Base-by-base conservation (phyloP, 2,113 vertebrate genomes). In the Numenius arquata region DNA sequence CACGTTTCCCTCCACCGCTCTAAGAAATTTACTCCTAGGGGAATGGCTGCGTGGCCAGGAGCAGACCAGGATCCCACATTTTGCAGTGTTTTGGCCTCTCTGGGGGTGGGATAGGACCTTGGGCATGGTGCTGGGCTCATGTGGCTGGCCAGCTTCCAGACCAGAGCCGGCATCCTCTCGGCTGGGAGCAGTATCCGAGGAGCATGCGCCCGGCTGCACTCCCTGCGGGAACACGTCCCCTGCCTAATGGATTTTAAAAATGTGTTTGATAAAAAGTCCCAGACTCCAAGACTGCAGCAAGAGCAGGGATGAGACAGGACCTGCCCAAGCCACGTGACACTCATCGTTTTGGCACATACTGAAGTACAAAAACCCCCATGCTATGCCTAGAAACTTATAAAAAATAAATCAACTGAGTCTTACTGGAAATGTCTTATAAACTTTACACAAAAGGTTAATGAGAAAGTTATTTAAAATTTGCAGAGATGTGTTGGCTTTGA, bases 151-250 rank as follows among this genome's bases (percentile, higher is more conserved):
- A 38, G n/a, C 66, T 81, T 85, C 73, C 74, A 77, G 75, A 17
- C 9, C 40, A 41, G 40, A 76, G 63, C 16, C 3, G 2, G 16
- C 0, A 11, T 32, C 58, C 59, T 41, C 26, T 58, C 2, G 1
- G 12, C 45, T 30, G 48, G 34, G 47, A 85, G 58, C 48, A 67
- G 48, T 16, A 79, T 59, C 17, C 6, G 2, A 77, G 55, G 61
- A 88, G 5, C 2, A 0, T 34, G 25, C 2, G 1, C 34, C 25
- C 1, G 1, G 63, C 45, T 61, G 45, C 59, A 48, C 4, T 9
- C 1, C 0, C 67, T 50, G 40, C 0, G 0, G 59, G n/a, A 91
- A 19, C 27, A 55, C 0, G 0, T 48, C 36, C 38, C 38, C 26
- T 21, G 21, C 23, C 41, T 87, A 61, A 6, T n/a, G 62, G 38